These are phyloP conservation scores for Oryzias woworae DNA, from an alignment of 2,113 vertebrate genomes.

Conservation along the genomic window DNA sequence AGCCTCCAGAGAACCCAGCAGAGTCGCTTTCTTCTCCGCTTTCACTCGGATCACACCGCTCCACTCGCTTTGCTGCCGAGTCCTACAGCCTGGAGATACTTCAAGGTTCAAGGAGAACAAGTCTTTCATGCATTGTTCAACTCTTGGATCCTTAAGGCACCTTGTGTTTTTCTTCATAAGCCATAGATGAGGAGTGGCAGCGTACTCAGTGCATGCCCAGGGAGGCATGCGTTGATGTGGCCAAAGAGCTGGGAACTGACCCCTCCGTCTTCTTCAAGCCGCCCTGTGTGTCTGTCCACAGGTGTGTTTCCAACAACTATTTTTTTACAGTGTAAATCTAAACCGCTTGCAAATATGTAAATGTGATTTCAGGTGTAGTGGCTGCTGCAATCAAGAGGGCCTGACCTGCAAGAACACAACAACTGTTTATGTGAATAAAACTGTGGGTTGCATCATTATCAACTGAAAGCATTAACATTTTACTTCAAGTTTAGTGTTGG, in stretches of 20 bases:
- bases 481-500: neutral
- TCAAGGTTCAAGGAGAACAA: slow-evolving; percentile 77
- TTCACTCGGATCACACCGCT: slow-evolving; percentile 80
- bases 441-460: slow-evolving; percentile 74
- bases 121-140: neutral
- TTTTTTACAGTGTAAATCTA: neutral
- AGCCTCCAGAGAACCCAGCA: slow-evolving; percentile 69
- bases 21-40: slow-evolving; percentile 70
- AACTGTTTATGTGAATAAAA: slow-evolving; percentile 89
- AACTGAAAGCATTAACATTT: neutral
- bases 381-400: slow-evolving; percentile 95
- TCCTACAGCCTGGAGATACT: slow-evolving; percentile 92
- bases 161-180: slow-evolving; percentile 59
- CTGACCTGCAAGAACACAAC: slow-evolving; percentile 89
- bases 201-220: slow-evolving; percentile 92
- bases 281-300: slow-evolving; percentile 90
- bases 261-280: slow-evolving; percentile 95
- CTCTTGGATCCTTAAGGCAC: neutral
- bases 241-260: slow-evolving; percentile 87
- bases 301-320: slow-evolving; percentile 63
- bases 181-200: slow-evolving; percentile 97
- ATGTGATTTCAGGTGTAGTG: slow-evolving; percentile 82
- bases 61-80: slow-evolving; percentile 90
- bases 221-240: slow-evolving; percentile 93
- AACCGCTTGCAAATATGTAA: neutral